Evolutionary conservation across 2,113 vertebrate genomes (phyloP).

Genomic region (Myotis brandtii): DNA sequence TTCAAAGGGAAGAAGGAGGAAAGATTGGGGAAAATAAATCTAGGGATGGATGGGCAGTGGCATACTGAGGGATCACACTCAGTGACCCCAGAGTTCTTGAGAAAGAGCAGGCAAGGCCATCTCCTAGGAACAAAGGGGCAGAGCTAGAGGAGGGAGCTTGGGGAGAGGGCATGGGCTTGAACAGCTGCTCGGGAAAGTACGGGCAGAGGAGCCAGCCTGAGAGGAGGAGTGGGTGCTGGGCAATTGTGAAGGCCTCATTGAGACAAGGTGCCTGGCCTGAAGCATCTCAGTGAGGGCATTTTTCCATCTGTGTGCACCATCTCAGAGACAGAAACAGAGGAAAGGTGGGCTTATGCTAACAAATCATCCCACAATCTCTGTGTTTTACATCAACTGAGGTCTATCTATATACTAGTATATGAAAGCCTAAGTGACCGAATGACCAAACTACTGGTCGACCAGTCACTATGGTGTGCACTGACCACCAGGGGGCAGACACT

Average conservation of each 20-base stretch:
- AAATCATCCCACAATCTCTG: not conserved
- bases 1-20: not conserved
- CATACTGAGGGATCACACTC: not conserved
- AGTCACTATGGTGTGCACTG: too few species aligned
- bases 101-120: not conserved
- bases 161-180: not conserved
- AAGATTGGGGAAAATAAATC: not conserved
- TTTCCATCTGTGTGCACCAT: not conserved
- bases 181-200: not conserved
- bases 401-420: too few species aligned
- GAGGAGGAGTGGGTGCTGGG: not conserved
- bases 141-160: not conserved
- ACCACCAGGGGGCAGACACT: too few species aligned
- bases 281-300: not conserved
- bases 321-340: not conserved
- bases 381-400: not conserved
- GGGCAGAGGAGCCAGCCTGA: not conserved
- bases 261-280: fast-evolving
- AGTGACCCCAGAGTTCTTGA: not conserved
- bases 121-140: not conserved
- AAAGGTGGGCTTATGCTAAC: not conserved
- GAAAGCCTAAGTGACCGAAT: too few species aligned
- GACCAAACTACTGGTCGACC: too few species aligned
- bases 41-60: not conserved
- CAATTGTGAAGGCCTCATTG: not conserved